Base-by-base conservation (phyloP, 1,140 invertebrate species). In the Camponotus floridanus region DNA sequence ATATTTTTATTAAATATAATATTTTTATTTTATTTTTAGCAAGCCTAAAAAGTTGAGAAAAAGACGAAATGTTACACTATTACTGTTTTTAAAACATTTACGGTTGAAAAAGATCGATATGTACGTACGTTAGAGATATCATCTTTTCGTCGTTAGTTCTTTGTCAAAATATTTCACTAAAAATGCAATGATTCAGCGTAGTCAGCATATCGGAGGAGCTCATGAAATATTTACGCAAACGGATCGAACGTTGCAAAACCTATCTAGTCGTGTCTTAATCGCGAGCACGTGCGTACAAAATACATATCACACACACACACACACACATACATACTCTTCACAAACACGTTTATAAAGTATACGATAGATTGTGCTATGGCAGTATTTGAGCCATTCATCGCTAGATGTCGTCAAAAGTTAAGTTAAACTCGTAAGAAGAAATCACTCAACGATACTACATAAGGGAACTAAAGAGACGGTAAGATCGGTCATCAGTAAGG, bases 151-250 rank as follows among this genome's bases (percentile, higher is more conserved):
- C 18, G 9, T 51, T 79, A 21, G 33, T 59, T 11, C 9, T 5
- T n/a, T 57, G 15, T 57, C 26, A 61, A 68, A 80, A 80, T 80
- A 70, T 80, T 70, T 80, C 36, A 59, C 64, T 57, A 80, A 70
- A 80, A 57, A 80, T 70, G 48, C 78, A 70, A 80, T 79, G 26
- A 84, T 42, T 83, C 55, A 73, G 64, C 51, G 55, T 36, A 62
- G 48, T 59, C 57, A 85, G 31, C 45, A 65, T 33, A 51, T 78
- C 51, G 21, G 21, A 78, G 21, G 74, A 76, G 13, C 67, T 85
- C 74, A 87, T 87, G 83, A 87, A 85, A 87, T 85, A 87, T 87
- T 79, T 61, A 87, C 61, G 61, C 36, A 67, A 59, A n/a, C 59
- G 68, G 42, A 59, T 73, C 76, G 67, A 64, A 31, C 26, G 31